These are phyloP conservation scores for Lucinisca nassula DNA, from an alignment of 2,888 invertebrate genomes.

Conservation along the genomic window DNA sequence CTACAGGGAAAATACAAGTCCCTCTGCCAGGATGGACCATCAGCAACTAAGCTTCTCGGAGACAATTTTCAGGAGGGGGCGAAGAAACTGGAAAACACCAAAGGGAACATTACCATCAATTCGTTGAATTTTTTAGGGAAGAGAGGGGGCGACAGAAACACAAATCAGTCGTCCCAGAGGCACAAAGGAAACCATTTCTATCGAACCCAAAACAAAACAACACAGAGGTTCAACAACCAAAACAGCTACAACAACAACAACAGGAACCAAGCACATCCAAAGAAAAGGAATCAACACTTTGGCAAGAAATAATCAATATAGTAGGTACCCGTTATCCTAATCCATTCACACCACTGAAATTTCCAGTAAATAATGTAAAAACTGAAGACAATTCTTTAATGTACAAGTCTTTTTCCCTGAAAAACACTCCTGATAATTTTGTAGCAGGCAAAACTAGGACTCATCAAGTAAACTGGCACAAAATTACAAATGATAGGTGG, in stretches of 20 bases:
- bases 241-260: not conserved
- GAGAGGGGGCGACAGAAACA: not conserved
- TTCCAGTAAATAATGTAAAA: not conserved
- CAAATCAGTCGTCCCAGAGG: too few species aligned
- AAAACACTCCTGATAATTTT: conserved; percentile 17
- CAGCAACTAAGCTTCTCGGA: not conserved
- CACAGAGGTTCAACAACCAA: not conserved
- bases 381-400: not conserved
- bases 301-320: not conserved
- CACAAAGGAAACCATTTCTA: too few species aligned
- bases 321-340: too few species aligned
- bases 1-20: not conserved
- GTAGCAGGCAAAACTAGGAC: not conserved
- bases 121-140: not conserved
- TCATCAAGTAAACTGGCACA: not conserved
- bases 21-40: not conserved
- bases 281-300: not conserved
- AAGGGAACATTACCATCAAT: not conserved
- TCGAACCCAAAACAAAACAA: too few species aligned
- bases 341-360: too few species aligned
- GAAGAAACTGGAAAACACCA: not conserved
- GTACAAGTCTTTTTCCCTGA: not conserved
- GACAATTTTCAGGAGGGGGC: not conserved
- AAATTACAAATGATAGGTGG: conserved; percentile 6
- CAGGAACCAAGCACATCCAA: not conserved